Evolutionary conservation across 2,113 vertebrate species (phyloP).

Genomic region (Clinocottus analis): DNA sequence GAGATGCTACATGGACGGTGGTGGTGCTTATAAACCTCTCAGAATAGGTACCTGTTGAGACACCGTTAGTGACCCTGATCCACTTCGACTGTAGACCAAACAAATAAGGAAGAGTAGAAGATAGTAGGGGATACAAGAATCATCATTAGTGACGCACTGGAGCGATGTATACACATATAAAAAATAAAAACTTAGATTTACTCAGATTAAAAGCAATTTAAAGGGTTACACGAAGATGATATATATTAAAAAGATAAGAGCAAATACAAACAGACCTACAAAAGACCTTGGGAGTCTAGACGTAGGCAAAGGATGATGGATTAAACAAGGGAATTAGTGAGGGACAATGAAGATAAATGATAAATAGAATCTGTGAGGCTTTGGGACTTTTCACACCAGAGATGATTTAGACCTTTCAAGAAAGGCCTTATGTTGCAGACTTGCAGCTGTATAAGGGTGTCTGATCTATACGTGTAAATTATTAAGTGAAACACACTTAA

Average conservation of each 20-base stretch:
- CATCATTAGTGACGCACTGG: neutral
- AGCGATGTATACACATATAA: conserved; percentile 4
- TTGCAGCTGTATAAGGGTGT: neutral
- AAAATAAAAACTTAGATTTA: conserved; percentile 2
- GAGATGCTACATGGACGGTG: conserved; percentile 48
- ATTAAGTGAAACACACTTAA: neutral
- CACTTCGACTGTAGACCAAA: neutral
- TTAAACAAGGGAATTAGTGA: neutral
- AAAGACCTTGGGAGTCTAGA: neutral
- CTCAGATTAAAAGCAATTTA: conserved; percentile 13
- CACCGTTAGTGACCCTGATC: neutral
- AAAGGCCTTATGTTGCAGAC: neutral
- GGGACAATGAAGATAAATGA: neutral
- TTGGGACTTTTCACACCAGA: neutral
- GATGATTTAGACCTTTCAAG: neutral
- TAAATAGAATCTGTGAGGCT: neutral
- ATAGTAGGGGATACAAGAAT: neutral
- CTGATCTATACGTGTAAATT: neutral
- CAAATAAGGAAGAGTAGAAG: conserved; percentile 4
- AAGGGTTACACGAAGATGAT: conserved; percentile 8
- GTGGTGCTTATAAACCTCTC: conserved; percentile 33
- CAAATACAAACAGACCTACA: conserved; percentile 5
- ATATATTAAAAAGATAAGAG: neutral
- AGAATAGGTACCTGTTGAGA: conserved; percentile 24
- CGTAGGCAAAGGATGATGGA: neutral